A percentile compares a stretch with the other conserved stretches of the same genome.
phyloP scores from a whole-genome alignment of 2,113 vertebrate genomes.

The Halcyon senegalensis region DNA sequence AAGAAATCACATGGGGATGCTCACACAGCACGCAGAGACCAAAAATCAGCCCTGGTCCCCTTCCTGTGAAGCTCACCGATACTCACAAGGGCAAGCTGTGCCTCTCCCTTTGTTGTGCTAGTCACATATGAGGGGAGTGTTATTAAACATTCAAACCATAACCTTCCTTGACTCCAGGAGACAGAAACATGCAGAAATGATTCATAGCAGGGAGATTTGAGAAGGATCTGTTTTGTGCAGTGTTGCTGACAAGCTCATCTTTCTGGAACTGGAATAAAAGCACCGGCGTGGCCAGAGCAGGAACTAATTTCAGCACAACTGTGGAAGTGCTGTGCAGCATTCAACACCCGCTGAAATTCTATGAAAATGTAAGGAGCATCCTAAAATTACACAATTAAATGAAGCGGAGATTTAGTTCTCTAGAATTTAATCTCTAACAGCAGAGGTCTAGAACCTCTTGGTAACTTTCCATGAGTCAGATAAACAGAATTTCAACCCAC shows the following conservation, averaged over 20 bases:
- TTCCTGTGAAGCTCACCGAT: neutral
- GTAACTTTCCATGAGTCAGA: neutral
- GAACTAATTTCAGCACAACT: neutral
- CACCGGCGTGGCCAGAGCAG: neutral
- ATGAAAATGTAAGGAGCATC: neutral
- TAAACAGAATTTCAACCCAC: neutral
- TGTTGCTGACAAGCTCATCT: neutral
- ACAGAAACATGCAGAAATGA: neutral
- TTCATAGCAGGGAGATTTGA: neutral
- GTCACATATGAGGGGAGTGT: neutral
- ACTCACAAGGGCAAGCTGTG: neutral
- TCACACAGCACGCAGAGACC: neutral
- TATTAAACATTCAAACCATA: neutral
- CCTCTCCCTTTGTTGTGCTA: neutral
- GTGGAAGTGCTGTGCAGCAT: neutral
- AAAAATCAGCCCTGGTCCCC: rapidly evolving
- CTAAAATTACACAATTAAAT: neutral
- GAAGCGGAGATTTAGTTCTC: neutral
- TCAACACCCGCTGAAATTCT: neutral
- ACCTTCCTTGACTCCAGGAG: neutral
- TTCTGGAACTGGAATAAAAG: neutral
- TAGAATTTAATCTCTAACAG: neutral
- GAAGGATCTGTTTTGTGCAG: neutral
- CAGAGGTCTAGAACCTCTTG: neutral
- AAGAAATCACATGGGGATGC: neutral